phyloP scores from a whole-genome alignment of 2,113 vertebrate genomes.

The Archilochus colubris region DNA sequence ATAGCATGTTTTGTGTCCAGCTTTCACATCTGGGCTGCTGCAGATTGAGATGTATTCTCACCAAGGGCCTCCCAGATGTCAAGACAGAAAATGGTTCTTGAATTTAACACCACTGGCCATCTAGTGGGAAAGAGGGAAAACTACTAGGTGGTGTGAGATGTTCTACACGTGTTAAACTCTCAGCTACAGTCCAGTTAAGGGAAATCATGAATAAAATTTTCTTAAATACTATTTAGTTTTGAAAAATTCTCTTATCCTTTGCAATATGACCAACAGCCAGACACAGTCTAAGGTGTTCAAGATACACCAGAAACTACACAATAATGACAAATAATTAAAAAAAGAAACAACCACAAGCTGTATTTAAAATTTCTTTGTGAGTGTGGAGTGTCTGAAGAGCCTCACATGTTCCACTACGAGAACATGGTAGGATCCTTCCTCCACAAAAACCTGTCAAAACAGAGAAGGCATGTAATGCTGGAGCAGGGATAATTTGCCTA shows the following conservation, averaged over 20 bases:
- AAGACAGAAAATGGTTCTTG: background rate
- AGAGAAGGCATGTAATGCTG: background rate
- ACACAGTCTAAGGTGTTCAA: background rate
- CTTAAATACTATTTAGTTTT: background rate
- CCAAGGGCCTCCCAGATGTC: background rate
- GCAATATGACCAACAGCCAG: background rate
- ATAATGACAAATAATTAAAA: background rate
- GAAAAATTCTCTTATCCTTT: background rate
- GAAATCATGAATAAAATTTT: background rate
- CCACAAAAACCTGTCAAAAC: background rate
- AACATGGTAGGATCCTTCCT: background rate
- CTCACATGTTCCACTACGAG: background rate
- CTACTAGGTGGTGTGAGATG: background rate
- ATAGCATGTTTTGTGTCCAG: accelerated
- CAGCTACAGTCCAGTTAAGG: background rate
- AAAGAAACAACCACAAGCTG: background rate
- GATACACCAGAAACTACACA: background rate
- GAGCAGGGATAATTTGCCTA: background rate
- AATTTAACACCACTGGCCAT: background rate
- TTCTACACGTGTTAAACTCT: background rate
- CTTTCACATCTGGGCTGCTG: background rate
- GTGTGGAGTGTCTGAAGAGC: background rate
- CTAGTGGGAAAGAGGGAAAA: conserved; percentile 31
- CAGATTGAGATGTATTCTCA: background rate
- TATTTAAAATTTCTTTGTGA: background rate